These are phyloP conservation scores for Zhuqinia jingwanae DNA, from an alignment of 2,888 invertebrate species.

Conservation along the genomic window DNA sequence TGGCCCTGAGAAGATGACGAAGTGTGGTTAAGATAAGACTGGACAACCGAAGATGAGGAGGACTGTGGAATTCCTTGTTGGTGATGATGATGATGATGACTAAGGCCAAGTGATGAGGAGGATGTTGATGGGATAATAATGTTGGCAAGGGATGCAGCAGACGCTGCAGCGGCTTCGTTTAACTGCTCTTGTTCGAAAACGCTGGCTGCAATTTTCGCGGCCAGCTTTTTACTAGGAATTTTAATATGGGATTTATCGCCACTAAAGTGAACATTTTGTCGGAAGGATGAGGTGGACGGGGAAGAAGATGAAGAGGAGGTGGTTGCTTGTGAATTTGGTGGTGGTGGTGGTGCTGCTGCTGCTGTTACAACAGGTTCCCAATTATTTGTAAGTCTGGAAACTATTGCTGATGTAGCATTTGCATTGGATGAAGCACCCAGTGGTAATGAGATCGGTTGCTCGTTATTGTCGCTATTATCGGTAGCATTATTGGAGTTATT, in stretches of 20 bases:
- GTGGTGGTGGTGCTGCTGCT: neutral
- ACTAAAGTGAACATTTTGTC: constrained; percentile 52
- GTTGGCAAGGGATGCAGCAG: constrained; percentile 38
- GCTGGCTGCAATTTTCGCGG: constrained; percentile 78
- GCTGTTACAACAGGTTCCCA: constrained; percentile 44
- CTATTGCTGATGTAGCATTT: constrained; percentile 4
- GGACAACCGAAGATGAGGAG: constrained; percentile 32
- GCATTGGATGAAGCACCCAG: constrained; percentile 31
- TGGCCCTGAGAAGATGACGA: constrained; percentile 60
- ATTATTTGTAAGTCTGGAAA: constrained; percentile 36
- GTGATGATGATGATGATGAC: constrained; percentile 34
- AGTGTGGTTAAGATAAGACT: no score
- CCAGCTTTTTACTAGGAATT: constrained; percentile 78
- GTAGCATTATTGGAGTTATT: constrained; percentile 23
- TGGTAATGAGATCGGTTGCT: constrained; percentile 70
- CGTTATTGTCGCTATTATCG: neutral
- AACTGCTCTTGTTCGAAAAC: constrained; percentile 76
- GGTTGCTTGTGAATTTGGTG: constrained; percentile 30
- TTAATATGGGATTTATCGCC: constrained; percentile 74
- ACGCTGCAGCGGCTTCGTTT: constrained; percentile 57
- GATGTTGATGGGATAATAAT: constrained; percentile 31
- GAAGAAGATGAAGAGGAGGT: constrained; percentile 31
- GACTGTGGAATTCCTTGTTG: constrained; percentile 26
- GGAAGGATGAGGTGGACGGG: constrained; percentile 30
- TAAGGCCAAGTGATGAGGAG: neutral